phyloP scores from a whole-genome alignment of 2,113 vertebrate genomes.

The Dicerorhinus sumatrensis region DNA sequence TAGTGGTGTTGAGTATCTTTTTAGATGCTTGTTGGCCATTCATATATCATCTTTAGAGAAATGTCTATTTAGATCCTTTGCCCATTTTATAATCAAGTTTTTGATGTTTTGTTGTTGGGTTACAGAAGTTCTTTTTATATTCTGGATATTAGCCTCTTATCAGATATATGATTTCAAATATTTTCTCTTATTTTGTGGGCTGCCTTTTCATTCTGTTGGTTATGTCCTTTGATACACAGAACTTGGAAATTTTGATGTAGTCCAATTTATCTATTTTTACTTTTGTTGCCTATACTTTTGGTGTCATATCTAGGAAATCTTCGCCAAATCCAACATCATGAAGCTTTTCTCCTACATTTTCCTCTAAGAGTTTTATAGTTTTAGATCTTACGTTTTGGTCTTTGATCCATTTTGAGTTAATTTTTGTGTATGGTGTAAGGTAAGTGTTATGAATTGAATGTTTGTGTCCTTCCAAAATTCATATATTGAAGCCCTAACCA shows the following conservation, averaged over 20 bases:
- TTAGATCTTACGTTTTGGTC: neutral
- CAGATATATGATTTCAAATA: neutral
- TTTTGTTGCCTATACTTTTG: neutral
- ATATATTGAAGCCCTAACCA: neutral
- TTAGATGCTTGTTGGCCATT: neutral
- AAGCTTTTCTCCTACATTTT: neutral
- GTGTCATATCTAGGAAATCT: neutral
- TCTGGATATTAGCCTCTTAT: neutral
- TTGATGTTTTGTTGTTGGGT: neutral
- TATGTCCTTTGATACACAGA: neutral
- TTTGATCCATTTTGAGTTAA: neutral
- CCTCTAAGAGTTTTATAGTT: neutral
- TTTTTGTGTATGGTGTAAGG: neutral
- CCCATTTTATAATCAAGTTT: neutral
- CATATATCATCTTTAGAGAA: neutral
- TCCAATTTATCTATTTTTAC: neutral
- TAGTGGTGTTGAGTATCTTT: neutral
- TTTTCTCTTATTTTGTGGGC: neutral
- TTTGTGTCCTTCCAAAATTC: neutral
- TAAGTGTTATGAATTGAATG: neutral
- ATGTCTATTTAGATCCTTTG: neutral
- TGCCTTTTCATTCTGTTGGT: neutral
- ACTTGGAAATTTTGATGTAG: neutral
- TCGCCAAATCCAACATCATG: neutral
- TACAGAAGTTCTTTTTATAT: neutral